These are phyloP conservation scores for Dexiosoma caninum DNA, from an alignment of 2,888 invertebrate genomes.

Conservation along the genomic window DNA sequence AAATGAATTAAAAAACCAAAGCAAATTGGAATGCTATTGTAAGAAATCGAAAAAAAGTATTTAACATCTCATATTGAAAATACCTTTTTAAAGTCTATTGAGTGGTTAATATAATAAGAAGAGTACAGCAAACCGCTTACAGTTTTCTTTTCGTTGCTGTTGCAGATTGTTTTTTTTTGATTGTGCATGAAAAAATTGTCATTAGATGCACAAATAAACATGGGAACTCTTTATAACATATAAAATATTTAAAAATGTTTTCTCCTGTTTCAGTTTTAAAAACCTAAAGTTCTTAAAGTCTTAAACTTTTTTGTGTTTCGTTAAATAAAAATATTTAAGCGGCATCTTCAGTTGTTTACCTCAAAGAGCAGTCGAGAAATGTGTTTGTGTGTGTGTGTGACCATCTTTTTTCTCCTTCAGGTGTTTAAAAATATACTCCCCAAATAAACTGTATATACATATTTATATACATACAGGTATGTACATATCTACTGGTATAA, in stretches of 20 bases:
- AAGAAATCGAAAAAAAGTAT: constrained; percentile 8
- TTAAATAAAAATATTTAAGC: constrained; percentile 23
- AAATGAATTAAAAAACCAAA: too few relatives aligned
- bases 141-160: constrained; percentile 33
- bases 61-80: constrained; percentile 3
- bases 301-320: not conserved
- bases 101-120: too few relatives aligned
- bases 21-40: constrained; percentile 19
- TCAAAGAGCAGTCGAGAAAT: not conserved
- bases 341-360: constrained; percentile 49
- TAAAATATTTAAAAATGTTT: constrained; percentile 28
- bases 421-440: constrained; percentile 46
- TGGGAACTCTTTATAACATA: constrained; percentile 49
- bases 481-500: not conserved
- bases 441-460: not conserved
- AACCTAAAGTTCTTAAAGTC: constrained; percentile 35
- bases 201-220: constrained; percentile 57
- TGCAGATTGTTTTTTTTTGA: not conserved
- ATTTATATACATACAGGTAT: not conserved
- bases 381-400: not conserved
- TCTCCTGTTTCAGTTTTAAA: constrained; percentile 27
- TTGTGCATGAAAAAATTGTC: constrained; percentile 45
- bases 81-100: too few relatives aligned
- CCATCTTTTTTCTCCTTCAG: constrained; percentile 29
- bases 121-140: constrained; percentile 50